Base-by-base conservation (phyloP, 2,888 invertebrate genomes). In the Antheraea assamensis region DNA sequence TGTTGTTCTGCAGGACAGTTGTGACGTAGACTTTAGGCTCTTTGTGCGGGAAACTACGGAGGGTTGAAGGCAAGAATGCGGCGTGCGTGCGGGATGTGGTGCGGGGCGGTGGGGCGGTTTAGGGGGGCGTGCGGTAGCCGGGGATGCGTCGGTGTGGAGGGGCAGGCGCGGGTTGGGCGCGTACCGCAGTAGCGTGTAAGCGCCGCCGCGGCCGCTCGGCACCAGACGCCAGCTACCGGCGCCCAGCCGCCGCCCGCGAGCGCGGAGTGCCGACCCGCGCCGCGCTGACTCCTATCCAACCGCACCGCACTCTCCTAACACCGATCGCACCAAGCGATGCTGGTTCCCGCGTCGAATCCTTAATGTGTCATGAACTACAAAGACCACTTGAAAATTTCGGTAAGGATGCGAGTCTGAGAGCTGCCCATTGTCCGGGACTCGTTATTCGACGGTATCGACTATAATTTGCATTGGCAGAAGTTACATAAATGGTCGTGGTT, bases 101-200 rank as follows among this genome's bases (percentile, higher is more conserved):
- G 81, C 75, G 82, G 76, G 80, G 78, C 71, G 78, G 83, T 78
- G 81, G 83, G 80, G 85, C 87, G 88, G 85, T 86, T 84, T 82
- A 80, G 83, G 86, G 86, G 80, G 80, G 85, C 80, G 84, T 82
- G 84, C 85, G 81, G 84, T 77, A 83, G 83, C 83, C 84, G 87
- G 87, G 90, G 89, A 89, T 88, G 87, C 86, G 87, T 87, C 85
- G 87, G 84, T 82, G 84, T 85, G 80, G 83, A 79, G 83, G 83
- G 79, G 82, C 81, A 81, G 75, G 83, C 83, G 85, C 85, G 88
- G 85, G 86, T 83, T 82, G 87, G 86, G 88, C 92, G 92, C 93
- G 92, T 92, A 90, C 93, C 93, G 93, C 93, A 93, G 92, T 94
- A 93, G 89, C 91, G 93, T 91, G 92, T 89, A 91, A 90, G 92